These are phyloP conservation scores for Erannis defoliaria DNA, from an alignment of 2,888 invertebrate species.

Conservation along the genomic window DNA sequence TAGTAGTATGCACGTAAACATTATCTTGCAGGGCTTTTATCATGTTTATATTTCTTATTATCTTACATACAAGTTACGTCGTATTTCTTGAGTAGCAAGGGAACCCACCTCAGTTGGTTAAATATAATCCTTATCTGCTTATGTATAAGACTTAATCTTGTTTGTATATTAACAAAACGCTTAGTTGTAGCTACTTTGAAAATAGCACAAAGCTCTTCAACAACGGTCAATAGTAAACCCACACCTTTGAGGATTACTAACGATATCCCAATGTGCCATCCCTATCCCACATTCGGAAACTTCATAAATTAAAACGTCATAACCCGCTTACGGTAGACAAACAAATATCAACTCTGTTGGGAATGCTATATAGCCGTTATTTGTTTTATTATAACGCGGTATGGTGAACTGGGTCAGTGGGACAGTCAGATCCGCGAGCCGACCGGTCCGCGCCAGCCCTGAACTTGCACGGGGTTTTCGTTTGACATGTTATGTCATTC, in stretches of 20 bases:
- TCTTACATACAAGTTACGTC: not conserved
- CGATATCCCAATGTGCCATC: slow-evolving; percentile 20
- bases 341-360: slow-evolving; percentile 18
- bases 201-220: not conserved
- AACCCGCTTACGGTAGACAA: slow-evolving; percentile 14
- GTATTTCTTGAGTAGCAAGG: not conserved
- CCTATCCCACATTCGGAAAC: slow-evolving; percentile 22
- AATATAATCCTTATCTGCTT: slow-evolving; percentile 8
- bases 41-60: not conserved
- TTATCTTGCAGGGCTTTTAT: not conserved
- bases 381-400: slow-evolving; percentile 13
- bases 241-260: slow-evolving; percentile 6
- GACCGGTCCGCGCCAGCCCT: slow-evolving; percentile 68
- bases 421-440: slow-evolving; percentile 63
- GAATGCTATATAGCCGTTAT: slow-evolving; percentile 7
- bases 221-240: slow-evolving; percentile 2
- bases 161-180: slow-evolving; percentile 17
- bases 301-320: slow-evolving; percentile 18
- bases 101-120: not conserved
- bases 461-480: slow-evolving; percentile 76
- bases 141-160: slow-evolving; percentile 3
- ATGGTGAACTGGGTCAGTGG: slow-evolving; percentile 58
- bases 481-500: slow-evolving; percentile 60
- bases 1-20: not conserved
- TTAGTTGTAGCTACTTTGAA: slow-evolving; percentile 15